Percentiles rank a stretch among this genome's conserved stretches.
phyloP scores from a whole-genome alignment of 2,888 invertebrate genomes.

The Heliconius aoede region DNA sequence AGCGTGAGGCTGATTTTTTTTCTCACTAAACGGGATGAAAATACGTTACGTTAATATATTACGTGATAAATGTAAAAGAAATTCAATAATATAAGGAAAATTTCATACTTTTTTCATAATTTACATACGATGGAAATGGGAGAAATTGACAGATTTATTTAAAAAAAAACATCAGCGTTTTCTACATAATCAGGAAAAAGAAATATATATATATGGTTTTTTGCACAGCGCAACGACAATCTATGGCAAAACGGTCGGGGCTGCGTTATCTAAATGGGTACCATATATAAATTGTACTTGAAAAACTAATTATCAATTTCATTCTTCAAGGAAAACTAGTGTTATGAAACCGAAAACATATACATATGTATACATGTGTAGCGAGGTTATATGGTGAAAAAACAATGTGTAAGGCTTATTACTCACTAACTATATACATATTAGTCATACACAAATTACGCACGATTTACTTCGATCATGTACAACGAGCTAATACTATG shows the following conservation, averaged over 20 bases:
- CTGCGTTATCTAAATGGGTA: background rate
- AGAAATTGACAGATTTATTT: no score
- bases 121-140: no score
- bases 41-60: no score
- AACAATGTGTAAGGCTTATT: slow-evolving; percentile 26
- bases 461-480: background rate
- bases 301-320: background rate
- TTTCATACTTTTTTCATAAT: no score
- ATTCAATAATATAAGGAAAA: no score
- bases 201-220: background rate
- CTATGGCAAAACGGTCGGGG: background rate
- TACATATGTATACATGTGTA: slow-evolving; percentile 1
- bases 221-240: background rate
- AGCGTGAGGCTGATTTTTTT: no score
- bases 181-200: no score
- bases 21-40: no score
- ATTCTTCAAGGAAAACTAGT: slow-evolving; percentile 26
- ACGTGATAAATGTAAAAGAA: no score
- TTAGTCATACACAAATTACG: slow-evolving; percentile 29
- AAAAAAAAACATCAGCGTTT: no score
- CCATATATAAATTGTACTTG: background rate
- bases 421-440: slow-evolving; percentile 25
- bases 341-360: slow-evolving; percentile 10
- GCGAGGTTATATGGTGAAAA: slow-evolving; percentile 25
- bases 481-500: background rate